Base-by-base conservation (phyloP, 1,140 invertebrate species). In the Hylaeus anthracinus region DNA sequence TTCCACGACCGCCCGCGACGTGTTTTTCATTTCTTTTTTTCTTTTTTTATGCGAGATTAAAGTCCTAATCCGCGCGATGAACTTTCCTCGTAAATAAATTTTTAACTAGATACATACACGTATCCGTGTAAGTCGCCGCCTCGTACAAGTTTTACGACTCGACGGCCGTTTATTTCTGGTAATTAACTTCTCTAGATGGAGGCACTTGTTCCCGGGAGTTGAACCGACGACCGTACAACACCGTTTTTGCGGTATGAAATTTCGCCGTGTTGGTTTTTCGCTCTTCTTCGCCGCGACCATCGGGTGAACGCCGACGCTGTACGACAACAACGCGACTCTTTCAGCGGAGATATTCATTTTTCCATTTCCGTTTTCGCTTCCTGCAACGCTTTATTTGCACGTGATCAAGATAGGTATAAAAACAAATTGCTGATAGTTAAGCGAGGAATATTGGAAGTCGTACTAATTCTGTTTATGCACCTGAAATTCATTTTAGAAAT, bases 171-270 rank as follows among this genome's bases (percentile, higher is more conserved):
- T 73, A 79, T 79, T 79, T 73, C 77, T 73, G 77, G 77, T 73
- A 79, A 79, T 79, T 79, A 79, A 79, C 77, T 65, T 41, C 43
- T 73, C 70, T 73, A 79, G 60, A 79, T 39, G 77, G 70, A 26
- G 70, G 61, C 77, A 65, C 77, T 79, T 79, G 77, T 79, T 79
- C 77, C 77, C 61, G 77, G 71, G 77, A 79, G 77, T 79, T 66
- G 70, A 73, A 73, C 41, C 77, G 77, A 41, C 77, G 15, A 70
- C 70, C 41, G 63, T 66, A 65, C 71, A 79, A 79, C 77, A 79
- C 77, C 77, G 77, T 79, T 79, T 79, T 79, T 79, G 77, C 61
- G 5, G 6, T 43, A 60, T 73, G 70, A 73, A 79, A 79, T 79
- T 79, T 79, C 77, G 72, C 72, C 77, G 53, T 53, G 77, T 72